phyloP scores from a whole-genome alignment of 2,888 invertebrate genomes.

The Zootermopsis nevadensis region DNA sequence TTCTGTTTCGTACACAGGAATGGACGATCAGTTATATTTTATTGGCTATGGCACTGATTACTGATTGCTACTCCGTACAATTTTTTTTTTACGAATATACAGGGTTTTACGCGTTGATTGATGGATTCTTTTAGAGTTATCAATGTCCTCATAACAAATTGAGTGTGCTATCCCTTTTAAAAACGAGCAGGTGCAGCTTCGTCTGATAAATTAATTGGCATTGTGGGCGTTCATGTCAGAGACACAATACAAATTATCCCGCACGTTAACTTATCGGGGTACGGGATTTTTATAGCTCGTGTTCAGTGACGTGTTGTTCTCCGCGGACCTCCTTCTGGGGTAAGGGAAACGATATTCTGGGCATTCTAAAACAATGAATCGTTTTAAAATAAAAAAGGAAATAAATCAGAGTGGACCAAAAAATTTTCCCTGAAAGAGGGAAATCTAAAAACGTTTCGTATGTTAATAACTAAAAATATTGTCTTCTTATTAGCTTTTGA shows the following conservation, averaged over 20 bases:
- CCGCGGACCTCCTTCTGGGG: not conserved
- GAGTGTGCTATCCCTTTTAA: conserved; percentile 30
- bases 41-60: too few species aligned
- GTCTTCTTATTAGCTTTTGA: too few species aligned
- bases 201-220: conserved; percentile 34
- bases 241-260: conserved; percentile 23
- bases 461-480: too few species aligned
- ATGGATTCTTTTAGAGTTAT: conserved; percentile 34
- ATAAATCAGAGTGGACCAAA: not conserved
- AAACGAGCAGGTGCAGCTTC: conserved; percentile 36
- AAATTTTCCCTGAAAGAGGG: not conserved
- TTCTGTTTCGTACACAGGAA: too few species aligned
- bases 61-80: too few species aligned
- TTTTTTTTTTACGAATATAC: not conserved
- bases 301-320: conserved; percentile 1
- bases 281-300: not conserved
- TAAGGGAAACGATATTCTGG: not conserved
- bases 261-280: conserved; percentile 21
- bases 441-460: not conserved
- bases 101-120: conserved; percentile 19
- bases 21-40: too few species aligned
- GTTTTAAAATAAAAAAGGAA: not conserved
- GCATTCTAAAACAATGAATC: not conserved
- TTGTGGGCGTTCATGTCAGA: conserved; percentile 1
- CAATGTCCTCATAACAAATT: conserved; percentile 39